phyloP scores from a whole-genome alignment of 2,888 invertebrate genomes.

The Reticulitermes lucifugus region DNA sequence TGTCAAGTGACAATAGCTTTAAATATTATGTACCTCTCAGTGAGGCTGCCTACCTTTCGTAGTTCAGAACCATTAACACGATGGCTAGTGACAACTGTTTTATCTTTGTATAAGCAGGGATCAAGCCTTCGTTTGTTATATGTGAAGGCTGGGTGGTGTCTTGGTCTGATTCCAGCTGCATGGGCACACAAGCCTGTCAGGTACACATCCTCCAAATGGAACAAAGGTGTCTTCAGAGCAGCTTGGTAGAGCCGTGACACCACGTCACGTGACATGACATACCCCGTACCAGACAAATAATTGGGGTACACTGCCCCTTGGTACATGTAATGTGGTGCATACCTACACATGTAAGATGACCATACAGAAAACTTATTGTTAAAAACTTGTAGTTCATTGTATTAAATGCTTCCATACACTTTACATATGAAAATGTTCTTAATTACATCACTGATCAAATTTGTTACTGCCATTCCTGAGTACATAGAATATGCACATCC shows the following conservation, averaged over 20 bases:
- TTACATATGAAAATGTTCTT: not conserved
- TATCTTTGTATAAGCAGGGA: constrained; percentile 60
- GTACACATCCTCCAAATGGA: constrained; percentile 84
- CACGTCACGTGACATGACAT: constrained; percentile 78
- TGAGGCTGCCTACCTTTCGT: constrained; percentile 55
- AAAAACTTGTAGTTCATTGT: not conserved
- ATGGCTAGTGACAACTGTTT: constrained; percentile 67
- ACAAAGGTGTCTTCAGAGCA: constrained; percentile 75
- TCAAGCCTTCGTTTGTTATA: constrained; percentile 67
- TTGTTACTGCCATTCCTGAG: too few relatives aligned
- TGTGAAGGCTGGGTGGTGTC: constrained; percentile 75
- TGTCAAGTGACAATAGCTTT: not conserved
- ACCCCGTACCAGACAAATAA: constrained; percentile 86
- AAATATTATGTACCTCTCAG: not conserved
- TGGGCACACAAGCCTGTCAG: constrained; percentile 80
- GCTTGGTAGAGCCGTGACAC: constrained; percentile 74
- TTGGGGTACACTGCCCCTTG: constrained; percentile 78
- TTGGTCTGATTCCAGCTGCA: constrained; percentile 69
- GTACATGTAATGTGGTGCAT: constrained; percentile 84
- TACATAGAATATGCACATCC: too few relatives aligned
- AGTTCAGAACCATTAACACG: constrained; percentile 67
- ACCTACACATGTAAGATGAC: constrained; percentile 65
- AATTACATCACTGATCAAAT: not conserved
- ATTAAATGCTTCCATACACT: not conserved
- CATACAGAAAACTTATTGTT: too few relatives aligned